A percentile compares a stretch with the other conserved stretches of the same genome.
These are phyloP conservation scores for Hippolais icterina DNA, from an alignment of 2,113 vertebrate species.

Conservation along the genomic window DNA sequence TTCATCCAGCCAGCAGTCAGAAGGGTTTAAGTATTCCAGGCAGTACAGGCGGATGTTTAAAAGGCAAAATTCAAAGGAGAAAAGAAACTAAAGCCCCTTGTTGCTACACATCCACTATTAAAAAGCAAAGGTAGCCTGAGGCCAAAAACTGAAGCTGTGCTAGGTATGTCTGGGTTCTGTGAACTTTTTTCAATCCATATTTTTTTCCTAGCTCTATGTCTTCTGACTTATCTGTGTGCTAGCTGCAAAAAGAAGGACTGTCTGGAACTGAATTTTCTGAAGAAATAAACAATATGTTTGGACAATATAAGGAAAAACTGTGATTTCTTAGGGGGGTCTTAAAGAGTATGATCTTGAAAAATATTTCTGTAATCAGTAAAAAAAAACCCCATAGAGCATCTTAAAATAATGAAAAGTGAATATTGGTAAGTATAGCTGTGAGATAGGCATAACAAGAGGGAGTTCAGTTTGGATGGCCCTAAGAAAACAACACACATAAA, in stretches of 20 bases:
- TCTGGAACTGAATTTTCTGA: background rate
- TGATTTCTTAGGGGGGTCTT: background rate
- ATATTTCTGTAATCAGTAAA: background rate
- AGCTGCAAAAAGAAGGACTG: background rate
- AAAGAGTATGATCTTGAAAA: background rate
- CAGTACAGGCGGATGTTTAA: slow-evolving; percentile 20
- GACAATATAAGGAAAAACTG: background rate
- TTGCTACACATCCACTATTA: background rate
- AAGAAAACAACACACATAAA: background rate
- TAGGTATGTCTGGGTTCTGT: background rate
- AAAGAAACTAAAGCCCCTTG: slow-evolving; percentile 19
- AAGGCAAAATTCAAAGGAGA: slow-evolving; percentile 27
- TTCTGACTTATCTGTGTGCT: background rate
- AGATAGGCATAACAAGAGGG: background rate
- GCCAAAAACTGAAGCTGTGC: background rate
- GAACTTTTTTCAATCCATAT: background rate
- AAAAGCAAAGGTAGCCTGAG: background rate
- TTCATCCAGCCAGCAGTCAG: background rate
- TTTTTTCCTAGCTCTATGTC: background rate
- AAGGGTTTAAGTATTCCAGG: slow-evolving; percentile 43
- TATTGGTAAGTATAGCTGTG: background rate
- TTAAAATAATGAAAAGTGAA: background rate
- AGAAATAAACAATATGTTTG: background rate
- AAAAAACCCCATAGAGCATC: background rate
- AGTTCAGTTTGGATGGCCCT: background rate